Percentiles rank a stretch among this genome's conserved stretches.
Conservation (phyloP, 2,888 invertebrate species). For the Drosophila lacicola region DNA sequence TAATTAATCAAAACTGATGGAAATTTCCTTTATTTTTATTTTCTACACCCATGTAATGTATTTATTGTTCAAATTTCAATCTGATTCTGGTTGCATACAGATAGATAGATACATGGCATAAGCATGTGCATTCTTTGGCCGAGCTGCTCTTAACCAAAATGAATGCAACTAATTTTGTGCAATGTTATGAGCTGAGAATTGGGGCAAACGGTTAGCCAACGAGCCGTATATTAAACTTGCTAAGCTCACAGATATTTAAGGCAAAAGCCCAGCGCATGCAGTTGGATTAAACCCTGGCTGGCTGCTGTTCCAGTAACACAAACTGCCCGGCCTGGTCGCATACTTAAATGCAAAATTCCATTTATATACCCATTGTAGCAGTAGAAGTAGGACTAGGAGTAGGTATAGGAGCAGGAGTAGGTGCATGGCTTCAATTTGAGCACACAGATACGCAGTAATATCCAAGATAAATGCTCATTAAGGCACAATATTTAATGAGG, state of each 20-base stretch:
- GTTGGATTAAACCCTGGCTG: constrained; percentile 51
- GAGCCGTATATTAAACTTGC: constrained; percentile 45
- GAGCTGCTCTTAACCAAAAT: constrained; percentile 33
- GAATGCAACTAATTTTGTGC: constrained; percentile 56
- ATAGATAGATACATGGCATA: neutral
- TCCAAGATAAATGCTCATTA: constrained; percentile 72
- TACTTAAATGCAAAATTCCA: constrained; percentile 53
- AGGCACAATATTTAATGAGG: constrained; percentile 67
- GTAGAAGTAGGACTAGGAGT: neutral
- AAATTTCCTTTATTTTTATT: neutral
- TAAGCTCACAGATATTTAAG: constrained; percentile 54
- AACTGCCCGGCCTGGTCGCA: constrained; percentile 11
- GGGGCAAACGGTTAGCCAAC: constrained; percentile 35
- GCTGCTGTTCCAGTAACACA: constrained; percentile 22
- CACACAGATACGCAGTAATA: constrained; percentile 46
- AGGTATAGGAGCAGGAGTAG: constrained; percentile 2
- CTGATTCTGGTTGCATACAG: neutral
- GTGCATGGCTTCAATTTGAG: constrained; percentile 43
- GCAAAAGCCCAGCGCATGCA: constrained; percentile 50
- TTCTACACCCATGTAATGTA: neutral
- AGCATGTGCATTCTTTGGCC: constrained; percentile 8
- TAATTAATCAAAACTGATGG: neutral
- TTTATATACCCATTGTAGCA: constrained; percentile 15
- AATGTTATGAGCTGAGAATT: constrained; percentile 36
- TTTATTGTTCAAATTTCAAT: neutral